A percentile compares a stretch with the other conserved stretches of the same genome.
Evolutionary conservation across 2,113 vertebrate species (phyloP).

Genomic region (Psilopsiagon aurifrons): DNA sequence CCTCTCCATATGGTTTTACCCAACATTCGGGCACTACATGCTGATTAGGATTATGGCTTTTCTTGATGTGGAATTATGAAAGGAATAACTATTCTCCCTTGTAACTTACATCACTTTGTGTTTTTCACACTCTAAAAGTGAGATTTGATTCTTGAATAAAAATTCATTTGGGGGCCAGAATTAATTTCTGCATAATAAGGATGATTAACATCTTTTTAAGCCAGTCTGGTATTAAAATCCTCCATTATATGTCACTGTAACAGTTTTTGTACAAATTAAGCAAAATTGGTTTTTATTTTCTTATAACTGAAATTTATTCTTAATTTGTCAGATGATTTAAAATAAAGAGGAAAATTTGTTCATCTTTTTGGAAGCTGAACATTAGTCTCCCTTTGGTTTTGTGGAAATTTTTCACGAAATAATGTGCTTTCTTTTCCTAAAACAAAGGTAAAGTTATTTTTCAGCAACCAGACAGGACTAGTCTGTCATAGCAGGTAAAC

Average conservation of each 20-base stretch:
- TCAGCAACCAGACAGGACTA: background rate
- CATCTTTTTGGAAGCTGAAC: background rate
- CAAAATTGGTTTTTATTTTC: background rate
- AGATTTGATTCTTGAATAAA: background rate
- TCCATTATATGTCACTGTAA: background rate
- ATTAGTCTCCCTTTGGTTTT: background rate
- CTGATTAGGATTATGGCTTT: background rate
- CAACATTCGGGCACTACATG: background rate
- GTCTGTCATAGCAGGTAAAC: background rate
- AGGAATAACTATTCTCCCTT: background rate
- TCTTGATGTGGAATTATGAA: background rate
- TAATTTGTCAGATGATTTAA: background rate
- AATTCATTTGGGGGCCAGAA: background rate
- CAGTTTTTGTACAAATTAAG: background rate
- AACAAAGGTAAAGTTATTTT: background rate
- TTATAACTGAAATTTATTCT: background rate
- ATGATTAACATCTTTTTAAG: background rate
- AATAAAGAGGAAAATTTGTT: background rate
- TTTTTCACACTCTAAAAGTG: background rate
- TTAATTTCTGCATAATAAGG: background rate
- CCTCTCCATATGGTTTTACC: background rate
- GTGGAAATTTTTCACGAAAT: background rate
- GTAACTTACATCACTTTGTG: background rate
- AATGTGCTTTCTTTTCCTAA: background rate
- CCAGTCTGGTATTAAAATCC: background rate